These are phyloP conservation scores for Nothobranchius kuhntae DNA, from an alignment of 2,113 vertebrate genomes.

Conservation along the genomic window DNA sequence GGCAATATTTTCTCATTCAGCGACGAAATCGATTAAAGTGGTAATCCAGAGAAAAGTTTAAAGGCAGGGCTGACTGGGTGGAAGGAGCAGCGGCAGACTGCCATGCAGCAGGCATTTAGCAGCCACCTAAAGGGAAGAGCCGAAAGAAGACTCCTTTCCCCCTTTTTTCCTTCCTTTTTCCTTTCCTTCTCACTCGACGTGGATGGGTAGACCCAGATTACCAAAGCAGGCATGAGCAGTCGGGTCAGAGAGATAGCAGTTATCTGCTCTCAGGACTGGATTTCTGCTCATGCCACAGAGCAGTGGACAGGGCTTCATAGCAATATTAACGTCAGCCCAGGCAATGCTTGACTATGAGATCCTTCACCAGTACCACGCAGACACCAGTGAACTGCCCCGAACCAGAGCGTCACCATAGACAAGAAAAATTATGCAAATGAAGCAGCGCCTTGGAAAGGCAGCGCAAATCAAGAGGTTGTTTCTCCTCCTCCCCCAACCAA, in stretches of 20 bases:
- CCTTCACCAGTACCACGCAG: slow-evolving; percentile 82
- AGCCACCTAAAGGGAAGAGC: slow-evolving; percentile 73
- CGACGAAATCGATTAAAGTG: slow-evolving; percentile 83
- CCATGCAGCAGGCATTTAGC: slow-evolving; percentile 78
- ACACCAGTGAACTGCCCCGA: slow-evolving; percentile 83
- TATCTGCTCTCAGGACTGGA: slow-evolving; percentile 78
- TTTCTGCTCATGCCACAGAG: slow-evolving; percentile 74
- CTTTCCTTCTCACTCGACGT: slow-evolving; percentile 67
- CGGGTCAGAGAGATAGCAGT: slow-evolving; percentile 81
- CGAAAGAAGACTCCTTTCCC: slow-evolving; percentile 63
- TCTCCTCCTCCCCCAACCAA: slow-evolving; percentile 72
- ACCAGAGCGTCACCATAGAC: slow-evolving; percentile 89
- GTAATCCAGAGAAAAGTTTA: slow-evolving; percentile 79
- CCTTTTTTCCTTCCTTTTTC: slow-evolving; percentile 41
- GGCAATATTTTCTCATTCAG: slow-evolving; percentile 85
- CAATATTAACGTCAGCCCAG: slow-evolving; percentile 80
- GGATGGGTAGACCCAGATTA: slow-evolving; percentile 80
- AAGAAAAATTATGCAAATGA: slow-evolving; percentile 99
- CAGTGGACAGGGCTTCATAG: slow-evolving; percentile 85
- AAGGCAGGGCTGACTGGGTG: slow-evolving; percentile 58
- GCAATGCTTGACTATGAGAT: slow-evolving; percentile 80
- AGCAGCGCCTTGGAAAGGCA: slow-evolving; percentile 81
- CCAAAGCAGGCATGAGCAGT: slow-evolving; percentile 74
- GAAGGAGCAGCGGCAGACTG: slow-evolving; percentile 66
- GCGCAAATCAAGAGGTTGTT: slow-evolving; percentile 75